Base-by-base conservation (phyloP, 2,113 vertebrate genomes). In the Microcebus ravelobensis region DNA sequence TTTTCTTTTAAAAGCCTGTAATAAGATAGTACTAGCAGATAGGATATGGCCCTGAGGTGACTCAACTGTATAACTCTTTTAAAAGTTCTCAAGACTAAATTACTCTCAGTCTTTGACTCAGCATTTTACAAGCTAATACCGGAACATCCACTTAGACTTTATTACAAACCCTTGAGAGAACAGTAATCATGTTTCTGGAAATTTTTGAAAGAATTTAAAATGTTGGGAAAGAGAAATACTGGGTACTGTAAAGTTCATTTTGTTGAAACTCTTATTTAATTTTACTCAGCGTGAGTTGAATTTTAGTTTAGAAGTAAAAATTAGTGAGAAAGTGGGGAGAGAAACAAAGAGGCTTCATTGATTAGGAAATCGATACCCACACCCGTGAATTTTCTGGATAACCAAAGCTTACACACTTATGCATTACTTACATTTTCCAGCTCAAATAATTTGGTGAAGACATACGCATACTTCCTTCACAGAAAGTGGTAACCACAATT, bases 21-120 rank as follows among this genome's bases (percentile, higher is more conserved):
- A 71, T 85, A 96, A 11, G 73, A 9, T 55, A 59, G 73, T 96
- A 89, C 8, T 50, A 45, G 59, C 94, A 95, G 27, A 61, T 73
- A 92, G 94, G 84, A 36, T 94, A 81, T 96, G 77, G 82, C 55
- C 76, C 82, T 90, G 12, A 90, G 87, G 65, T 84, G 96, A 83
- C 55, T 96, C 87, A 61, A 80, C 57, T 6, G 0, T 45, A 42
- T 87, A 92, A 95, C 67, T 87, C 85, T 96, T 90, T 95, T 80
- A 67, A 97, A 98, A 94, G 34, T 95, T 96, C 80, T 95, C 81
- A 67, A 94, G 87, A 77, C 76, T 92, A 92, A 95, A 94, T 93
- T 68, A 55, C 65, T 52, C 88, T 97, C 96, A 94, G 57, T 90
- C 45, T 97, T 96, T 98, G 96, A 94, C 70, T 98, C 96, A 92